Base-by-base conservation (phyloP, 2,888 invertebrate species). In the Synanthedon vespiformis region DNA sequence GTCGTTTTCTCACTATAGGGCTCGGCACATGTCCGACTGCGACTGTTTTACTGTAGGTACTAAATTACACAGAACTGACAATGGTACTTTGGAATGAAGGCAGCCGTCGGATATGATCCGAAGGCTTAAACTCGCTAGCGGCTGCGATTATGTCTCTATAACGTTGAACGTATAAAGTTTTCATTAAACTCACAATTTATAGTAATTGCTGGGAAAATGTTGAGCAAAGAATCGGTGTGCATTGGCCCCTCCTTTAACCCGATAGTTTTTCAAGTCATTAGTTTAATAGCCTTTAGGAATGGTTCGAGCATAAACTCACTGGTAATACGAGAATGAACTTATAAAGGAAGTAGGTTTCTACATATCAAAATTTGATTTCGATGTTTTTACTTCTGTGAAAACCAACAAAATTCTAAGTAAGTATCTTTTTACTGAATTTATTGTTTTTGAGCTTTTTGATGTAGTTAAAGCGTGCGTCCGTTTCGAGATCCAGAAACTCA, bases 151-250 rank as follows among this genome's bases (percentile, higher is more conserved):
- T 59, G 61, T 60, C 55, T 61, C 67, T 68, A 63, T 61, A 60
- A 60, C 62, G 56, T 64, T 65, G 65, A 70, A 69, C 70, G 76
- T 75, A 77, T 77, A 74, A 76, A 68, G 67, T 74, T 80, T 79
- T 72, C 69, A 77, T 81, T 79, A 75, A 68, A 70, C 61, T 65
- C 64, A 64, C 65, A 62, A 63, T 71, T 68, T 63, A 62, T 56
- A 55, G 65, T 76, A 74, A 80, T 76, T 64, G 63, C 59, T 51
- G 54, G 48, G 57, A 60, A 66, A 54, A 57, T 56, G 61, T 57
- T 58, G 58, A 60, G 61, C 63, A 67, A 67, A 63, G 66, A 68
- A 67, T 72, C 65, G 68, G 60, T 59, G 57, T 52, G 61, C 64
- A 68, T 69, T 62, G 61, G 65, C 57, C 65, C 65, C 67, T 65